Evolutionary conservation across 2,797 vertebrate species (phyloP).

Genomic region (Anguilla megastoma): DNA sequence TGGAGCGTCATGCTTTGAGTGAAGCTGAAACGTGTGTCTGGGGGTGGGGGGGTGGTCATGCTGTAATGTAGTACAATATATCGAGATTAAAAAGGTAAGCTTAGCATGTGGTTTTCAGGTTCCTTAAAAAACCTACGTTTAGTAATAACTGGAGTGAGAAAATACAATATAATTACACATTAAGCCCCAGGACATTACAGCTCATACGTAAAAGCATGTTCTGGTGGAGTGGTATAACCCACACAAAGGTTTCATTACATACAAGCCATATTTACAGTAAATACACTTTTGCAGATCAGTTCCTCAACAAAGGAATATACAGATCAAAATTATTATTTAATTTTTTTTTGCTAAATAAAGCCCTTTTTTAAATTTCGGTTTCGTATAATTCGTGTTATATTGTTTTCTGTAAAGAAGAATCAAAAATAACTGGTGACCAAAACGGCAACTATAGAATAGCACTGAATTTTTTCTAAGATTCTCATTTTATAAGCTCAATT

Average conservation of each 20-base stretch:
- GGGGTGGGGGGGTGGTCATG: background rate
- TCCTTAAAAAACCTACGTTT: background rate
- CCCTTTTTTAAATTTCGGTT: slow-evolving; percentile 16
- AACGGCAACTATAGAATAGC: slow-evolving; percentile 35
- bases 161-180: background rate
- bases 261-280: slow-evolving; percentile 26
- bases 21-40: background rate
- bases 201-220: background rate
- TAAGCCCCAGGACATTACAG: background rate
- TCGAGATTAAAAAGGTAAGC: background rate
- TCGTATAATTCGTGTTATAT: background rate
- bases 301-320: slow-evolving; percentile 22
- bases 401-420: slow-evolving; percentile 19
- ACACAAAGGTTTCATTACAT: background rate
- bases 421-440: slow-evolving; percentile 19
- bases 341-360: slow-evolving; percentile 28
- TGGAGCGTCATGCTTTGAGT: background rate
- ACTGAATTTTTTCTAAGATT: slow-evolving; percentile 28
- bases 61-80: background rate
- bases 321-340: slow-evolving; percentile 5
- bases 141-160: background rate
- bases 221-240: background rate
- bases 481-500: slow-evolving; percentile 11
- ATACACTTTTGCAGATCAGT: slow-evolving; percentile 5
- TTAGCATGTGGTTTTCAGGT: background rate